Evolutionary conservation across 2,888 invertebrate genomes (phyloP), one percentile per base, ranked within the genome.

Genomic region (Ernsta delagoae): DNA sequence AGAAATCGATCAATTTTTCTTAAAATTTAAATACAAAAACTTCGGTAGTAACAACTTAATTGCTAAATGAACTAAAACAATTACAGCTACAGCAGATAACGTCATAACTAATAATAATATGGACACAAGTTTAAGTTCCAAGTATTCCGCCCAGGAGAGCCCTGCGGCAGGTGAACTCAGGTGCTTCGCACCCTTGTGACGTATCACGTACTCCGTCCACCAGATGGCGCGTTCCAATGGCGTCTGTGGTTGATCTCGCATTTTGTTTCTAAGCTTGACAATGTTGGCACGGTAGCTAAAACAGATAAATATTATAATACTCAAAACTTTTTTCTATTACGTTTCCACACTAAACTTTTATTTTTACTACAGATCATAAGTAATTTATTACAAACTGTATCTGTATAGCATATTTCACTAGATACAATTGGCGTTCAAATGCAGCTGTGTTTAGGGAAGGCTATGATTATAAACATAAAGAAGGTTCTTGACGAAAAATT

Each of bases 151-250:
- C 79, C 77, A 81, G 5, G 81, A 60, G 43, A 85, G 77, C 65
- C 80, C 78, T 9, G 83, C 80, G 4, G 79, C 78, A 0, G 90
- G 88, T n/a, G 88, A 78, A 12, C 83, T 80, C 0, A 93, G 79
- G 71, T 92, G 91, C 54, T 72, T 72, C 1, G 88, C 87, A 4
- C 89, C 89, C 16, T 83, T 81, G 71, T 92, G 86, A n/a, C 92
- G 81, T 8, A 93, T 74, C 3, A 92, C 85, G 74, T 93, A 84
- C 74, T 94, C 93, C n/a, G 84, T 88, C 92, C 92, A 93, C 90
- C 90, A 92, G 11, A 92, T 77, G 0, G 90, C 89, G 6, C 87
- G 85, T 50, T 89, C 83, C n/a, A 82, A 36, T 0, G 80, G 73
- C 0, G 66, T 71, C 77, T 78, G 71, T 43, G 72, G 65, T 61